Evolutionary conservation across 2,888 invertebrate genomes (phyloP).

Genomic region (Hydropsyche betteni): DNA sequence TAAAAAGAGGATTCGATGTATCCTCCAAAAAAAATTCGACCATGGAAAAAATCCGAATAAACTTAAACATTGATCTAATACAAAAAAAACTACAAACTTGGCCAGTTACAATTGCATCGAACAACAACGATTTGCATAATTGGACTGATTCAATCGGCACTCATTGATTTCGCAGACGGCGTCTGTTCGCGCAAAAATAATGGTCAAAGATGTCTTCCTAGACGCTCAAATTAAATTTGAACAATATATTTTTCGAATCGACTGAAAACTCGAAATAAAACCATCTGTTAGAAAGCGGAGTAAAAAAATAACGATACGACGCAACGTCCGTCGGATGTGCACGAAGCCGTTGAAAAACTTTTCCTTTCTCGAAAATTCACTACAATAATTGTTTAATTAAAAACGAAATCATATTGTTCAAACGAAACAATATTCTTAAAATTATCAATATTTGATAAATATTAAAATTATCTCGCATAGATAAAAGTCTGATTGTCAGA

Average conservation of each 20-base stretch:
- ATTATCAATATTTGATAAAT: too few relatives aligned
- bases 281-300: not conserved
- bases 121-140: conserved; percentile 12
- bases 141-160: not conserved
- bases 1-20: too few relatives aligned
- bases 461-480: too few relatives aligned
- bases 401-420: not conserved
- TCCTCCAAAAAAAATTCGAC: too few relatives aligned
- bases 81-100: not conserved
- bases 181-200: not conserved
- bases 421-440: too few relatives aligned
- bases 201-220: not conserved
- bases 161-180: not conserved
- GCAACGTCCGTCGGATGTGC: not conserved
- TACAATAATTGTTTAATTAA: conserved; percentile 10
- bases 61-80: too few relatives aligned
- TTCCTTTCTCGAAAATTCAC: not conserved
- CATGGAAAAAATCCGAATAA: too few relatives aligned
- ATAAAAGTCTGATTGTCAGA: too few relatives aligned
- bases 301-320: not conserved
- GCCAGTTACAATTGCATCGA: not conserved
- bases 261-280: conserved; percentile 5
- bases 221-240: too few relatives aligned
- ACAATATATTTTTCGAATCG: not conserved
- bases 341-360: too few relatives aligned